Evolutionary conservation across 2,113 vertebrate genomes (phyloP), one percentile per base, ranked within the genome.

Genomic region (Pelmatolapia mariae): DNA sequence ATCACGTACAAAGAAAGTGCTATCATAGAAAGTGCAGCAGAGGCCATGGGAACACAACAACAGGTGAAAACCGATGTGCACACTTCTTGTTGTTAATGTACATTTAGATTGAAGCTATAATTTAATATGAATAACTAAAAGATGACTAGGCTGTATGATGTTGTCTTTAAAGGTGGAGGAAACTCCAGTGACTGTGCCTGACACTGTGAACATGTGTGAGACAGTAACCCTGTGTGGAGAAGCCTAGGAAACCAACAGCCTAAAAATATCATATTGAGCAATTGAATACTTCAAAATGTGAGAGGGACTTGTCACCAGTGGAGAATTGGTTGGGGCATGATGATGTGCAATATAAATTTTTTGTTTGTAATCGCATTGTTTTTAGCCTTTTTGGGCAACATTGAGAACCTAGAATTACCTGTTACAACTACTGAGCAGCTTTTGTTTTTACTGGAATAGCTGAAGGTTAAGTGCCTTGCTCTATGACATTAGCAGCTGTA

Each of bases 161-260:
- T 82, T 89, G 29, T 83, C 29, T 87, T 86, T 22, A 1, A 78
- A 95, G 95, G 91, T 78, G 19, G 86, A 84, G 36, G 89, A 89
- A 24, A 36, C 57, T 9, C 54, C 78, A 4, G 80, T 11, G 45
- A 26, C 87, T 19, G 43, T 63, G 61, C 68, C 91, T 9, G 94
- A 93, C 29, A 78, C 93, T 26, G 59, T 92, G 82, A 90, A 76
- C 83, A 53, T 87, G 56, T 89, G 91, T 83, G 93, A 91, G 45
- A 94, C 94, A 89, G 86, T 73, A 88, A 86, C 94, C 47, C 86
- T 93, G 53, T 95, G 93, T 91, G 91, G 94, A 84, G 94, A 95
- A 89, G 91, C 88, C 5, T 94, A 90, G 88, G 29, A 87, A 89
- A 86, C 24, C 59, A 29, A 82, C 53, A 82, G 22, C 24, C 10